Evolutionary conservation across 2,797 vertebrate genomes (phyloP).

Genomic region (Amblyraja radiata): DNA sequence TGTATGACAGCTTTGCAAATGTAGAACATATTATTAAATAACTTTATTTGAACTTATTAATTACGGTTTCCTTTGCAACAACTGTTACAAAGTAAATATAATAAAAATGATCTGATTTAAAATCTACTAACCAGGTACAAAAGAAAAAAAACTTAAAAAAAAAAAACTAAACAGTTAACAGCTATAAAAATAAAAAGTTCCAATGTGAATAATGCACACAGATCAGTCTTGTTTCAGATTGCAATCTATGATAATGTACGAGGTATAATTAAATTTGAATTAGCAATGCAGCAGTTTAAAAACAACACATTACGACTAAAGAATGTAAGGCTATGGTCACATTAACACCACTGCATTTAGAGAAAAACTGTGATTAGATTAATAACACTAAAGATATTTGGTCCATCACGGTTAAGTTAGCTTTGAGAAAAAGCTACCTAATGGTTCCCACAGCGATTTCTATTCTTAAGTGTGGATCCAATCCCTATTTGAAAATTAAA

Average conservation of each 20-base stretch:
- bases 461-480: background rate
- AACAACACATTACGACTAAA: background rate
- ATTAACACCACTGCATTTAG: background rate
- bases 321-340: background rate
- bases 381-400: background rate
- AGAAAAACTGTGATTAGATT: background rate
- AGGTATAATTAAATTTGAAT: constrained; percentile 19
- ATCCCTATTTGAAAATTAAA: background rate
- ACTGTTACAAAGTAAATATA: too few relatives aligned
- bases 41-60: too few relatives aligned
- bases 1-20: too few relatives aligned
- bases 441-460: background rate
- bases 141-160: constrained; percentile 3
- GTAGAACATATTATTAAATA: too few relatives aligned
- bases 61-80: too few relatives aligned
- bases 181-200: background rate
- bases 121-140: background rate
- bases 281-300: constrained; percentile 30
- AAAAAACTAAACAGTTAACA: background rate
- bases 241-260: background rate
- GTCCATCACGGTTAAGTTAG: background rate
- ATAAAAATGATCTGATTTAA: background rate
- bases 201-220: background rate
- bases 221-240: constrained; percentile 7
- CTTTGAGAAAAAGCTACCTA: background rate